phyloP scores from a whole-genome alignment of 2,797 vertebrate genomes.

The Manis pentadactyla region DNA sequence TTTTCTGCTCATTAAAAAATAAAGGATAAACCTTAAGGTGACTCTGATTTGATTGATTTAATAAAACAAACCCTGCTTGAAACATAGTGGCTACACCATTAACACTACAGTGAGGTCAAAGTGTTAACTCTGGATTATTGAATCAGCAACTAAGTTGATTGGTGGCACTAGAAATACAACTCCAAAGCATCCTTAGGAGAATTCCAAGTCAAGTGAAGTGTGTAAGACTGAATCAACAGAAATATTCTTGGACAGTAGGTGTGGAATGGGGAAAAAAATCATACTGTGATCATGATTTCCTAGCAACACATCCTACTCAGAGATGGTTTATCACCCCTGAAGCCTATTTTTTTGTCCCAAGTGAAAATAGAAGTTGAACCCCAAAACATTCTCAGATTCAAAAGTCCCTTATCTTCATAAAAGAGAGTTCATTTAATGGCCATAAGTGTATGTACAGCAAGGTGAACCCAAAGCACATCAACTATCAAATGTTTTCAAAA shows the following conservation, averaged over 20 bases:
- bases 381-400: constrained; percentile 48
- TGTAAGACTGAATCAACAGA: constrained; percentile 54
- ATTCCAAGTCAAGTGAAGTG: constrained; percentile 57
- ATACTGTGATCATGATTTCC: constrained; percentile 42
- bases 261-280: constrained; percentile 33
- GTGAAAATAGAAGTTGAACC: constrained; percentile 53
- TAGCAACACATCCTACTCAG: constrained; percentile 60
- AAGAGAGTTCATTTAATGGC: constrained; percentile 45
- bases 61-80: constrained; percentile 9
- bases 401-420: constrained; percentile 38
- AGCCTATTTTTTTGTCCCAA: background rate
- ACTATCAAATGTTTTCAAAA: constrained; percentile 67
- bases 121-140: constrained; percentile 28
- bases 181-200: constrained; percentile 46
- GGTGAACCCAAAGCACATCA: constrained; percentile 55
- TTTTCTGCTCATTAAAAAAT: constrained; percentile 30
- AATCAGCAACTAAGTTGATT: constrained; percentile 59
- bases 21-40: constrained; percentile 40
- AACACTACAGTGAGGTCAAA: constrained; percentile 42
- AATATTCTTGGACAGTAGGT: constrained; percentile 56
- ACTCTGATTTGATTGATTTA: constrained; percentile 49
- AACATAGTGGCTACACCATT: background rate
- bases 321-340: constrained; percentile 57
- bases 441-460: background rate
- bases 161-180: constrained; percentile 42